These are phyloP conservation scores for Odontomyia ornata DNA, from an alignment of 2,888 invertebrate genomes.

Conservation along the genomic window DNA sequence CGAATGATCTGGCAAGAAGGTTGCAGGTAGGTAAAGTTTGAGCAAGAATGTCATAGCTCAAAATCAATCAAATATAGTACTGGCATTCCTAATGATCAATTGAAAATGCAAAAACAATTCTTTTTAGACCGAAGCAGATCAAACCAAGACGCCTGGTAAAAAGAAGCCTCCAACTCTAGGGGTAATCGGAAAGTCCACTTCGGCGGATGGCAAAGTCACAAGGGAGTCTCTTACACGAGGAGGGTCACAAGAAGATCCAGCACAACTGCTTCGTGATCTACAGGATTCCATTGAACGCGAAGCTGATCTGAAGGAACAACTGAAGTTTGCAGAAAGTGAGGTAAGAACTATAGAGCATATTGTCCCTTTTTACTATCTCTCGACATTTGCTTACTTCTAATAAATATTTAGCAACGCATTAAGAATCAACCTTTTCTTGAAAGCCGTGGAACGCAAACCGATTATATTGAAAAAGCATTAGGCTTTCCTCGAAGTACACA, in stretches of 20 bases:
- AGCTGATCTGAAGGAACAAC: conserved; percentile 90
- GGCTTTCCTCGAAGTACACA: conserved; percentile 60
- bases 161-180: conserved; percentile 70
- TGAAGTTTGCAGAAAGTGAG: conserved; percentile 93
- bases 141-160: conserved; percentile 62
- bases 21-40: conserved; percentile 67
- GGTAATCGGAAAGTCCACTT: conserved; percentile 67
- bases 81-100: no score
- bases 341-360: conserved; percentile 61
- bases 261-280: conserved; percentile 83
- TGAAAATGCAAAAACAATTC: no score
- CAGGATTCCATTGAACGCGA: conserved; percentile 93
- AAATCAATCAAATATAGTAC: no score
- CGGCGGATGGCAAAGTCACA: conserved; percentile 74
- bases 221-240: conserved; percentile 79
- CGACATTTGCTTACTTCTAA: not conserved
- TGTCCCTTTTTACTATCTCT: not conserved
- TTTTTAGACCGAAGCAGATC: conserved; percentile 59
- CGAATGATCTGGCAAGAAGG: conserved; percentile 76
- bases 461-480: conserved; percentile 53
- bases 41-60: no score
- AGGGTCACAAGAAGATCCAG: conserved; percentile 82
- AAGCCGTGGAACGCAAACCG: conserved; percentile 60
- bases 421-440: conserved; percentile 43
- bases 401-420: not conserved